Conservation (phyloP, 2,113 vertebrate species). For the Oncorhynchus gorbuscha region DNA sequence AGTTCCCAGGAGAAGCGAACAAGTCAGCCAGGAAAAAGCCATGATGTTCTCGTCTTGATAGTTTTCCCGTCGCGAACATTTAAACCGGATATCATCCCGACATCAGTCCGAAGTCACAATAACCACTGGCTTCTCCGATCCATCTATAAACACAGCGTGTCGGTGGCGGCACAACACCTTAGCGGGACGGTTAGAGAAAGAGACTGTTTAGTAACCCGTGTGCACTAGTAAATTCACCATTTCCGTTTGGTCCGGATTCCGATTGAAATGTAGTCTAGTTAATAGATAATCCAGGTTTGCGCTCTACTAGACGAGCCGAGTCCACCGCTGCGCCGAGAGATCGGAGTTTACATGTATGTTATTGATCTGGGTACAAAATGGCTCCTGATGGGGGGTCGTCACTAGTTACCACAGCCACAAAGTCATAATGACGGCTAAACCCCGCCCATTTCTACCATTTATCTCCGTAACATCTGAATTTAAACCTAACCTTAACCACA, state of each 20-base stretch:
- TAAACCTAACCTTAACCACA: no score
- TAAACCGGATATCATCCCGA: slow-evolving; percentile 59
- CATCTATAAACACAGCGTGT: slow-evolving; percentile 51
- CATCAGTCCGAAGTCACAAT: slow-evolving; percentile 46
- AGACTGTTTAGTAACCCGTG: slow-evolving; percentile 40
- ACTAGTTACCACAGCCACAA: no score
- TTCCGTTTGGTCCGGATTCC: slow-evolving; percentile 68
- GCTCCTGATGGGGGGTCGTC: slow-evolving; percentile 72
- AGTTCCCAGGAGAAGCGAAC: slow-evolving; percentile 86
- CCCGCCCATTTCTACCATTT: no score
- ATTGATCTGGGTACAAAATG: slow-evolving; percentile 83
- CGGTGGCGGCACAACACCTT: slow-evolving; percentile 68
- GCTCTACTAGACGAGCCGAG: slow-evolving; percentile 41
- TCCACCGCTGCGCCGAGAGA: slow-evolving; percentile 63
- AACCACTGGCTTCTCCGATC: slow-evolving; percentile 66
- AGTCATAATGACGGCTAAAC: no score
- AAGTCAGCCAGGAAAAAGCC: slow-evolving; percentile 85
- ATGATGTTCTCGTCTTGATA: slow-evolving; percentile 77
- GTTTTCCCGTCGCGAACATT: slow-evolving; percentile 67
- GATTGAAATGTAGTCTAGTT: slow-evolving; percentile 31
- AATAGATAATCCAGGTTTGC: neutral
- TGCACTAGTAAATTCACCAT: slow-evolving; percentile 19
- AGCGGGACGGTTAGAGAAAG: slow-evolving; percentile 34
- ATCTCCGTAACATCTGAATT: no score
- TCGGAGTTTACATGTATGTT: slow-evolving; percentile 72